Evolutionary conservation across 2,888 invertebrate genomes (phyloP), one percentile per base, ranked within the genome.

Genomic region (Diachrysia chrysitis): DNA sequence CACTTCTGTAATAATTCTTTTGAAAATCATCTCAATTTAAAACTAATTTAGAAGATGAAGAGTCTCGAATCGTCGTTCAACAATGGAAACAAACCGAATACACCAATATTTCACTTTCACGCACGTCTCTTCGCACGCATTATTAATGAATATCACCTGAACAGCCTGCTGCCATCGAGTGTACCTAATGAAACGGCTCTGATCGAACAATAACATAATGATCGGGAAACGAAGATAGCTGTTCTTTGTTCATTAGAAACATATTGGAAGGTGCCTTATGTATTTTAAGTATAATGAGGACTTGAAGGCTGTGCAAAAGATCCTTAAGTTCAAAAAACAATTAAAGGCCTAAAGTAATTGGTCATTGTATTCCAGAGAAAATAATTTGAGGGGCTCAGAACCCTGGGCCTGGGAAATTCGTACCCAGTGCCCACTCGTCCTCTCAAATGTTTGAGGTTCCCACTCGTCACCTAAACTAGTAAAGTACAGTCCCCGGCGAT

Each of bases 91-190:
- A 3, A 17, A 37, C 70, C 17, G 19, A 23, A 64, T 29, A 16
- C 69, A 70, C 67, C 81, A 83, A 88, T 90, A 88, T 89, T 87
- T 89, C 83, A 87, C 84, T 64, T 57, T 55, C 63, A 59, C 58
- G 63, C 67, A 68, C 71, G 72, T 71, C 73, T 71, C 72, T 70
- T 68, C 56, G 80, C 79, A 83, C 80, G 77, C 83, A 81, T 90
- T 86, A 92, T 89, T 91, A 90, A 92, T 92, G 90, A 90, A 88
- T 85, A 87, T 87, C 87, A 86, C 82, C 78, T 78, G 57, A 58
- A 59, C 14, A 37, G 37, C 37, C 14, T 14, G 42, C 70, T 69
- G 69, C 69, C 76, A 70, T 81, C 75, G 79, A 85, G 82, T 82
- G 82, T 78, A 82, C 73, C 84, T 89, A 92, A 92, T 92, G 92